Conservation (phyloP, 2,888 invertebrate genomes). For the Emmelina monodactyla region DNA sequence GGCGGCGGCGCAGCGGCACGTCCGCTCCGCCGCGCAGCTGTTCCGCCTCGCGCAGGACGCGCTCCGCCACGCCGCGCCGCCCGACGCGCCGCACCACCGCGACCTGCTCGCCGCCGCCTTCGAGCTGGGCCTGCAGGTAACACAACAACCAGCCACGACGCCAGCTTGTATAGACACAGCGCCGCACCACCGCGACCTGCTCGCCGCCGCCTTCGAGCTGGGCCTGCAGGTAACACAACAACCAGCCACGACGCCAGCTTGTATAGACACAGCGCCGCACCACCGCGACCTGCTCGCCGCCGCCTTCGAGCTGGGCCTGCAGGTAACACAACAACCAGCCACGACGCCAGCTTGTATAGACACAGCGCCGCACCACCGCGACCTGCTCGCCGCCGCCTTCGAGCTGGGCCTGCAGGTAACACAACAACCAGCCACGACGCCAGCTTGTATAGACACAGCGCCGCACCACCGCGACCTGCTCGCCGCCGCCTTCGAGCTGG, state of each 20-base stretch:
- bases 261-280: background rate
- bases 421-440: background rate
- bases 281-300: background rate
- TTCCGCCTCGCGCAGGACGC: constrained; percentile 88
- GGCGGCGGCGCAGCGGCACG: constrained; percentile 81
- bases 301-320: background rate
- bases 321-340: background rate
- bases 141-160: background rate
- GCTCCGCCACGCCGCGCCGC: constrained; percentile 81
- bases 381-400: background rate
- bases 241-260: background rate
- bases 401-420: background rate
- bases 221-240: background rate
- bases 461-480: background rate
- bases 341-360: background rate
- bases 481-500: background rate
- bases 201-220: background rate
- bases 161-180: too few relatives aligned
- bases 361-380: background rate
- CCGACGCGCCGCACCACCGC: constrained; percentile 77
- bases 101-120: constrained; percentile 82
- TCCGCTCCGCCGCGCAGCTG: constrained; percentile 83
- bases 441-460: background rate
- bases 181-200: background rate
- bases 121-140: constrained; percentile 77